Evolutionary conservation across 2,797 vertebrate species (phyloP).

Genomic region (Bryconaethiops microstoma): DNA sequence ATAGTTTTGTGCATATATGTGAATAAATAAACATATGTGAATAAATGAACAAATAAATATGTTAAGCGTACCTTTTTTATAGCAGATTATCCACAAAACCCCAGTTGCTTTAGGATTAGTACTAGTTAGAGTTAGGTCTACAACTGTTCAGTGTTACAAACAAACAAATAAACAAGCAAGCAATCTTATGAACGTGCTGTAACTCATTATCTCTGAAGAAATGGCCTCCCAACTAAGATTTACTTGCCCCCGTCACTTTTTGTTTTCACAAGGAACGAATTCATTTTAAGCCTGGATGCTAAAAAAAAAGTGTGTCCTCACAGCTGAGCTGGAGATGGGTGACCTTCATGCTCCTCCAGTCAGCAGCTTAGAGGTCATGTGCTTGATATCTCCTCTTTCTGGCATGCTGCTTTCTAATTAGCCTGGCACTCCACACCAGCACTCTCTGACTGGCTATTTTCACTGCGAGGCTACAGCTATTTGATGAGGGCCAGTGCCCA

Average conservation of each 20-base stretch:
- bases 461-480: conserved; percentile 16
- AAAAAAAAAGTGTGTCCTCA: conserved; percentile 16
- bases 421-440: conserved; percentile 34
- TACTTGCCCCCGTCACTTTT: not conserved
- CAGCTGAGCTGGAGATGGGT: conserved; percentile 18
- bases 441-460: conserved; percentile 42
- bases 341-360: conserved; percentile 21
- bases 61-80: too few species aligned
- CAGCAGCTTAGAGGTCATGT: conserved; percentile 27
- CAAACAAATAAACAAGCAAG: not conserved
- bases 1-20: too few species aligned
- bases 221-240: not conserved
- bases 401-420: conserved; percentile 46
- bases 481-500: conserved; percentile 11
- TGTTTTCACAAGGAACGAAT: conserved; percentile 4
- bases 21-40: too few species aligned
- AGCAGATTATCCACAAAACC: too few species aligned
- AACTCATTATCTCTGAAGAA: not conserved
- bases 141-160: not conserved
- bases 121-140: too few species aligned
- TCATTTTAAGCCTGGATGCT: conserved; percentile 7
- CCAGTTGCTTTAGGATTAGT: too few species aligned
- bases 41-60: too few species aligned
- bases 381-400: conserved; percentile 31
- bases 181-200: not conserved